phyloP scores from a whole-genome alignment of 1,140 invertebrate species.

The Amyelois transitella region DNA sequence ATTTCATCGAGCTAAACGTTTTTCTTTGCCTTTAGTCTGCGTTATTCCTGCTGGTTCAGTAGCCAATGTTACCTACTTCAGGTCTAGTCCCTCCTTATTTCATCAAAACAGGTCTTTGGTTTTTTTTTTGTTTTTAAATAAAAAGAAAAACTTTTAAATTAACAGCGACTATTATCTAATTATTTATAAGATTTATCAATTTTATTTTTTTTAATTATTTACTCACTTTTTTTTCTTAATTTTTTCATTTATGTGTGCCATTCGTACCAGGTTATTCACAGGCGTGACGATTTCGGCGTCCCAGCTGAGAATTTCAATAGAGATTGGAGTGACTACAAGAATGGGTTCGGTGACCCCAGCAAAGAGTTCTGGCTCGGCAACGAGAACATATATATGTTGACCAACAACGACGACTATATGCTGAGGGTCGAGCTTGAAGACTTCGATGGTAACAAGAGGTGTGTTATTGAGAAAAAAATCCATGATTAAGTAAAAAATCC shows the following conservation, averaged over 20 bases:
- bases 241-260: slow-evolving; percentile 1
- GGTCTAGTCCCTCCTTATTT: too few relatives aligned
- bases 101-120: too few relatives aligned
- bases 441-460: slow-evolving; percentile 95
- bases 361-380: slow-evolving; percentile 96
- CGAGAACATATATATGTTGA: slow-evolving; percentile 95
- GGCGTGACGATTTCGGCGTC: slow-evolving; percentile 89
- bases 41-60: too few relatives aligned
- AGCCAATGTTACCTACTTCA: too few relatives aligned
- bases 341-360: slow-evolving; percentile 93
- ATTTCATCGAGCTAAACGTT: too few relatives aligned
- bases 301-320: slow-evolving; percentile 93
- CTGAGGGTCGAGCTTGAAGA: slow-evolving; percentile 93
- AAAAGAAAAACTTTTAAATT: too few relatives aligned
- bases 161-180: too few relatives aligned
- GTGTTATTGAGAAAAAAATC: slow-evolving; percentile 14
- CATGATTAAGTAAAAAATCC: too few relatives aligned
- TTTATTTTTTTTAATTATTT: neutral
- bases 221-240: neutral
- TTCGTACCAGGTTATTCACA: slow-evolving; percentile 87
- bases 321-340: slow-evolving; percentile 96
- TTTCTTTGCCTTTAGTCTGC: too few relatives aligned
- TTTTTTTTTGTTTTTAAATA: too few relatives aligned
- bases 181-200: neutral
- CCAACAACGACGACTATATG: slow-evolving; percentile 94